A percentile compares a stretch with the other conserved stretches of the same genome.
These are phyloP conservation scores for Trissolcus basalis DNA, from an alignment of 1,140 invertebrate species.

Conservation along the genomic window DNA sequence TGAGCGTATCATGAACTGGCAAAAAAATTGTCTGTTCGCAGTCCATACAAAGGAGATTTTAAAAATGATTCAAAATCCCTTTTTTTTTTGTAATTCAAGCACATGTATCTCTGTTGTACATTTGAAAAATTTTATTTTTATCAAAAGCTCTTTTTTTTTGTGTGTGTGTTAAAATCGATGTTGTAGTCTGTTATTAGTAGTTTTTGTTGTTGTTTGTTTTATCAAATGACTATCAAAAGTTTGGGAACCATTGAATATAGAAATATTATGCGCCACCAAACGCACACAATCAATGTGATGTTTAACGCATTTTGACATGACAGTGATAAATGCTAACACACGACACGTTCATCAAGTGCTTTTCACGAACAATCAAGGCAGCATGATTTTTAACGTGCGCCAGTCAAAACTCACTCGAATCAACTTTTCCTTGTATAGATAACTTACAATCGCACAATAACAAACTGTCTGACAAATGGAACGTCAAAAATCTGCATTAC, in stretches of 20 bases:
- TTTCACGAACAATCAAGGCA: slow-evolving; percentile 1
- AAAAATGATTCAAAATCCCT: too few species aligned
- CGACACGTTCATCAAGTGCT: slow-evolving; percentile 3
- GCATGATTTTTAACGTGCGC: slow-evolving; percentile 2
- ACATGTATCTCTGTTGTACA: too few species aligned
- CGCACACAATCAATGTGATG: neutral
- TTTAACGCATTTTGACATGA: neutral
- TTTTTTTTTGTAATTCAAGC: too few species aligned
- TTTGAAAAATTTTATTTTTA: too few species aligned
- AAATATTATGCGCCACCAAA: neutral
- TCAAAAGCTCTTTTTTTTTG: too few species aligned
- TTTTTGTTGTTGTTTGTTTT: neutral
- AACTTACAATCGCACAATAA: slow-evolving; percentile 1
- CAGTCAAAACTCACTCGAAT: slow-evolving; percentile 6
- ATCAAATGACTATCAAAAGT: neutral
- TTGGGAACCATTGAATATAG: neutral
- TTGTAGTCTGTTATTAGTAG: too few species aligned
- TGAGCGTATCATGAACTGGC: too few species aligned
- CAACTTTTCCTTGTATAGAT: slow-evolving; percentile 1
- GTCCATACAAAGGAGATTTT: too few species aligned
- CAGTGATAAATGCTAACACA: slow-evolving; percentile 5
- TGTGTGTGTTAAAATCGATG: too few species aligned
- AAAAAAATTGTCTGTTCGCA: too few species aligned
- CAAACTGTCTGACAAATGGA: slow-evolving; percentile 3
- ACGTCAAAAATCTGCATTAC: neutral